Evolutionary conservation across 1,140 invertebrate genomes (phyloP).

Genomic region (Drosophila asahinai): DNA sequence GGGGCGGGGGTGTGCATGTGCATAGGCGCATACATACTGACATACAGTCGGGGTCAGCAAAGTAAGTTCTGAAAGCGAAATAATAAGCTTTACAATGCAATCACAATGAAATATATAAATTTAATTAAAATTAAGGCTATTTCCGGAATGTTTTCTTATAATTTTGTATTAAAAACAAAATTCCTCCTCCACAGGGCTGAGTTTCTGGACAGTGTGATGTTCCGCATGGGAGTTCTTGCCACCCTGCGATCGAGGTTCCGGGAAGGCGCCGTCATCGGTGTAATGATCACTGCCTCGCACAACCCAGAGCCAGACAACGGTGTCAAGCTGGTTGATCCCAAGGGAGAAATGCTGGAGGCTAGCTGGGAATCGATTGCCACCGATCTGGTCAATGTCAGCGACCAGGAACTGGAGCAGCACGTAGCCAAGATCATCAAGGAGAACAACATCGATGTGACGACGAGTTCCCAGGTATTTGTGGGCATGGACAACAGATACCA

Average conservation of each 20-base stretch:
- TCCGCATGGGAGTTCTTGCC: conserved; percentile 96
- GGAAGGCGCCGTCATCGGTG: conserved; percentile 93
- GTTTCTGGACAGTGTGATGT: conserved; percentile 94
- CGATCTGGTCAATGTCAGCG: conserved; percentile 90
- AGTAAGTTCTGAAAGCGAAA: not conserved
- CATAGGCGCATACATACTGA: conserved; percentile 17
- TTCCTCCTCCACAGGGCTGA: conserved; percentile 89
- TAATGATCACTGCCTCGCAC: conserved; percentile 99
- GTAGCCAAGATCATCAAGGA: conserved; percentile 87
- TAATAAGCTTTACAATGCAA: not conserved
- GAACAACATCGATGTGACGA: conserved; percentile 89
- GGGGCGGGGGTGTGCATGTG: conserved; percentile 19
- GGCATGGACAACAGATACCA: conserved; percentile 88
- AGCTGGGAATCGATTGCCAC: conserved; percentile 97
- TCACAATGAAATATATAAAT: not conserved
- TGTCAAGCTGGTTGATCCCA: conserved; percentile 97
- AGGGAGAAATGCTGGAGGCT: conserved; percentile 97
- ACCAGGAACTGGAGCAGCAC: conserved; percentile 85
- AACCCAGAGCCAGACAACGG: conserved; percentile 99
- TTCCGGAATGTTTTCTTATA: too few species aligned
- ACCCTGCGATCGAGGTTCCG: conserved; percentile 93
- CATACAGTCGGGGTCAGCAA: conserved; percentile 10
- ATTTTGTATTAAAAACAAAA: conserved; percentile 8
- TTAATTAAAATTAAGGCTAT: too few species aligned
- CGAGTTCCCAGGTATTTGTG: conserved; percentile 85